Percentiles rank a stretch among this genome's conserved stretches.
Evolutionary conservation across 2,888 invertebrate species (phyloP).

Genomic region (Apodemia zela): DNA sequence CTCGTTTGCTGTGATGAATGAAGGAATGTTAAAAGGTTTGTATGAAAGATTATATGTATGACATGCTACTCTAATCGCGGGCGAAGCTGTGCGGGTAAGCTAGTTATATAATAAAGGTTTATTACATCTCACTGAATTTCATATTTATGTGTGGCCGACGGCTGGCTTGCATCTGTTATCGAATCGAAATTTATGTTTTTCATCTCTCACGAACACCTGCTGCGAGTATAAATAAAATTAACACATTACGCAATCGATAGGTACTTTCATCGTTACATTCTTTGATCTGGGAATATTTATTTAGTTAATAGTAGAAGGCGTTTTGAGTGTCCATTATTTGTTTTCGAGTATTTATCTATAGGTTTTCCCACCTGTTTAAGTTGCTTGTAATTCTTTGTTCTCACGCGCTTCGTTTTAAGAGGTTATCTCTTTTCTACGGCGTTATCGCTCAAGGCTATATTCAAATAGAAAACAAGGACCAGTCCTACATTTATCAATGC

Average conservation of each 20-base stretch:
- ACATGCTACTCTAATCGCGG: too few relatives aligned
- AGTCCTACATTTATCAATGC: constrained; percentile 70
- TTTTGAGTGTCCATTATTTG: constrained; percentile 54
- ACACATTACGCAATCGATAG: constrained; percentile 34
- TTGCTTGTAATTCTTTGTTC: constrained; percentile 49
- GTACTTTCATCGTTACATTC: constrained; percentile 34
- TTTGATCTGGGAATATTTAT: constrained; percentile 45
- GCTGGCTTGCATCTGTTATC: constrained; percentile 73
- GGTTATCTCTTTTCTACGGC: constrained; percentile 43
- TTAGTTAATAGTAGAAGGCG: constrained; percentile 55
- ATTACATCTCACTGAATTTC: constrained; percentile 37
- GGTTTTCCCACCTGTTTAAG: constrained; percentile 43
- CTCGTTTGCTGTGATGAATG: too few relatives aligned
- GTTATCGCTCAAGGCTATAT: constrained; percentile 47
- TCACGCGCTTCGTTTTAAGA: constrained; percentile 43
- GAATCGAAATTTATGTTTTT: constrained; percentile 69
- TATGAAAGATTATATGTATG: too few relatives aligned
- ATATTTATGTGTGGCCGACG: constrained; percentile 55
- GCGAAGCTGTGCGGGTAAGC: too few relatives aligned
- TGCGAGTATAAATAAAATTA: constrained; percentile 53
- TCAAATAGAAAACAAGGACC: constrained; percentile 43
- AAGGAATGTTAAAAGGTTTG: too few relatives aligned
- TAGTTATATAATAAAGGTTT: constrained; percentile 15
- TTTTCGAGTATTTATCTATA: constrained; percentile 38
- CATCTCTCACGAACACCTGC: constrained; percentile 70